These are phyloP conservation scores for Stenoptilia bipunctidactyla DNA, from an alignment of 2,888 invertebrate genomes.

Conservation along the genomic window DNA sequence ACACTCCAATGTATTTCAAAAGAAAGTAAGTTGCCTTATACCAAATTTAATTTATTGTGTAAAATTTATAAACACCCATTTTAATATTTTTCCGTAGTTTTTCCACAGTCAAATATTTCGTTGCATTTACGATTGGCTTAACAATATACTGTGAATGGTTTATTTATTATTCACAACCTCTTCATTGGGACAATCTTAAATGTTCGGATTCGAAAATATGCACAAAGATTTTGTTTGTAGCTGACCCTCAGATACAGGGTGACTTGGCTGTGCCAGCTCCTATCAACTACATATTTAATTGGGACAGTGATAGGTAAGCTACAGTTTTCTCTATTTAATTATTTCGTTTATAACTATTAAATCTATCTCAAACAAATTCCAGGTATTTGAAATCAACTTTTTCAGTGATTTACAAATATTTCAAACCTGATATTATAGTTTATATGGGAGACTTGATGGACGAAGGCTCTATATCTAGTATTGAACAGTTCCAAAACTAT, in stretches of 20 bases:
- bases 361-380: slow-evolving; percentile 13
- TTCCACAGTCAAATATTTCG: slow-evolving; percentile 28
- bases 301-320: slow-evolving; percentile 89
- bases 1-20: slow-evolving; percentile 38
- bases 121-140: slow-evolving; percentile 30
- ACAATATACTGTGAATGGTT: slow-evolving; percentile 71
- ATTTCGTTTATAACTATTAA: not conserved
- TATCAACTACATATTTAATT: slow-evolving; percentile 79
- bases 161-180: slow-evolving; percentile 48
- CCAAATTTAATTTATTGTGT: too few relatives aligned
- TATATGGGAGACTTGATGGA: slow-evolving; percentile 96
- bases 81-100: too few relatives aligned
- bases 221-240: slow-evolving; percentile 78
- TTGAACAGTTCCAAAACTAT: slow-evolving; percentile 80
- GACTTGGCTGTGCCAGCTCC: slow-evolving; percentile 78
- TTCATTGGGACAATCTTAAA: slow-evolving; percentile 50
- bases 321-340: slow-evolving; percentile 4
- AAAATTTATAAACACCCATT: too few relatives aligned
- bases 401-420: slow-evolving; percentile 75
- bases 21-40: slow-evolving; percentile 32
- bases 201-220: slow-evolving; percentile 65
- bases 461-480: slow-evolving; percentile 87
- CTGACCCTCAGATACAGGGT: slow-evolving; percentile 95
- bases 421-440: slow-evolving; percentile 86
- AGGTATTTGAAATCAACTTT: slow-evolving; percentile 89